Percentiles rank a stretch among this genome's conserved stretches.
Conservation (phyloP, 2,888 invertebrate species). For the Cataglyphis rosenhaueri region DNA sequence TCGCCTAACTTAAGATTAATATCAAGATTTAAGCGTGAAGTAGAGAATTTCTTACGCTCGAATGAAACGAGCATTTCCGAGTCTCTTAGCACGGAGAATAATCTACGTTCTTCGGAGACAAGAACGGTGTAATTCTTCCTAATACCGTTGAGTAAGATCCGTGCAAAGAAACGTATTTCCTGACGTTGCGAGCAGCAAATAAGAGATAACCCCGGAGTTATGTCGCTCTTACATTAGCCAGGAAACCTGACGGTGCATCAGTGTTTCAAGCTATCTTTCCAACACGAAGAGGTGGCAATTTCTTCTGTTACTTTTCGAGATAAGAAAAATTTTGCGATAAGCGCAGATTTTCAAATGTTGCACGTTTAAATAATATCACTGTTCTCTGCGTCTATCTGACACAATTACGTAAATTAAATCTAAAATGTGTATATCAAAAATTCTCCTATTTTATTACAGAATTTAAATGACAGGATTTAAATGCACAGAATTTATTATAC, state of each 20-base stretch:
- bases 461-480: not conserved
- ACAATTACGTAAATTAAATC: not conserved
- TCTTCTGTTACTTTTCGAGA: not conserved
- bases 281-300: slow-evolving; percentile 5
- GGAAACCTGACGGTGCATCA: slow-evolving; percentile 20
- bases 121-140: slow-evolving; percentile 48
- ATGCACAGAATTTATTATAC: not conserved
- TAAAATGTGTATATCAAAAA: not conserved
- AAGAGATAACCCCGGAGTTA: slow-evolving; percentile 37
- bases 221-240: slow-evolving; percentile 50
- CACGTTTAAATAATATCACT: not conserved
- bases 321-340: not conserved
- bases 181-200: slow-evolving; percentile 37
- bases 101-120: slow-evolving; percentile 34
- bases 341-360: not conserved
- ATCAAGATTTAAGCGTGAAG: slow-evolving; percentile 27
- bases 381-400: no score
- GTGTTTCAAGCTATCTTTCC: slow-evolving; percentile 36
- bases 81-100: slow-evolving; percentile 41
- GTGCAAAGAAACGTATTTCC: slow-evolving; percentile 45
- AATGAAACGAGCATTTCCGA: slow-evolving; percentile 36
- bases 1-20: slow-evolving; percentile 26
- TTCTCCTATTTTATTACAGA: not conserved
- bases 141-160: slow-evolving; percentile 48
- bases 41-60: slow-evolving; percentile 11